Evolutionary conservation across 2,797 vertebrate genomes (phyloP).

Genomic region (Cetoscarus ocellatus): DNA sequence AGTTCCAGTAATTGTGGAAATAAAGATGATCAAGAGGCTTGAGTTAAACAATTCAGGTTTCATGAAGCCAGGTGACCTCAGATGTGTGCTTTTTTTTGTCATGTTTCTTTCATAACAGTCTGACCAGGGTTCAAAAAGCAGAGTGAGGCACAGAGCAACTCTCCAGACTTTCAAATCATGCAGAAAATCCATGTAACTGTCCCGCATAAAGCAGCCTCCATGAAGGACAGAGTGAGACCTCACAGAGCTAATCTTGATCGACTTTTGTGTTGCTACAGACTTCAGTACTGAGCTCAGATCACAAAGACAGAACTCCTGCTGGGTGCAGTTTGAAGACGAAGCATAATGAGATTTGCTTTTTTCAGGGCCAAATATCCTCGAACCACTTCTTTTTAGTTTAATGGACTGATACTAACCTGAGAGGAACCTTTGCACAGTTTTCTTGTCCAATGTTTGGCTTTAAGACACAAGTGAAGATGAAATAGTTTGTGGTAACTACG

Average conservation of each 20-base stretch:
- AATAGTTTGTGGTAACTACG: no score
- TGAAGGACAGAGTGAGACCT: constrained; percentile 41
- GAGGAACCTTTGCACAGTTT: no score
- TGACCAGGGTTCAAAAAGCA: not conserved
- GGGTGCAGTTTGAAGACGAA: constrained; percentile 40
- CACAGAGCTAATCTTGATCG: constrained; percentile 57
- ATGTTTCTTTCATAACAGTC: no score
- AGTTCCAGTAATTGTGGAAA: no score
- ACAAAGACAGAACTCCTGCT: constrained; percentile 38
- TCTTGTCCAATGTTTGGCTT: no score
- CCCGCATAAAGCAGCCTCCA: constrained; percentile 20
- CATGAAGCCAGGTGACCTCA: no score
- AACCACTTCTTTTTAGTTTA: constrained; percentile 16
- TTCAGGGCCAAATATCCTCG: constrained; percentile 14
- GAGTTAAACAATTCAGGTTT: no score
- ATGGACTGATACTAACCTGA: no score
- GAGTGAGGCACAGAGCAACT: not conserved
- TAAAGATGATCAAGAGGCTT: no score
- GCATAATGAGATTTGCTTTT: constrained; percentile 26
- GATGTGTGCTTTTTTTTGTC: no score
- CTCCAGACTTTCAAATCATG: not conserved
- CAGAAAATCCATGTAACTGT: not conserved
- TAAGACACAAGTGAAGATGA: no score
- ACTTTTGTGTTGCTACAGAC: constrained; percentile 58
- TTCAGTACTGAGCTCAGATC: constrained; percentile 59